phyloP scores from a whole-genome alignment of 2,113 vertebrate species.

The Solea senegalensis region DNA sequence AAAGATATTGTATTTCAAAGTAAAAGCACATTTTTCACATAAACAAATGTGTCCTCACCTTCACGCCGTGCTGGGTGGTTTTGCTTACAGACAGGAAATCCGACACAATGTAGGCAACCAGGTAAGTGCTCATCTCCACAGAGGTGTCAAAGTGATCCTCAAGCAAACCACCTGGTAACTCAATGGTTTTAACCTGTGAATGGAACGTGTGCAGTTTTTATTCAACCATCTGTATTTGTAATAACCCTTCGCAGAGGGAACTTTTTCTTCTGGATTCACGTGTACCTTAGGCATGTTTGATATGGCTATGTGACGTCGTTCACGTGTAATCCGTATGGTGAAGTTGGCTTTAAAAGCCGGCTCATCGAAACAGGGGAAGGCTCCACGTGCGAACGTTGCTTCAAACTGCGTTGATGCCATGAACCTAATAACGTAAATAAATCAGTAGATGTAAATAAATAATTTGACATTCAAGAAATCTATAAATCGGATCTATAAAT shows the following conservation, averaged over 20 bases:
- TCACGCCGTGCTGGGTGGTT: slow-evolving; percentile 84
- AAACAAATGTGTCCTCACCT: slow-evolving; percentile 76
- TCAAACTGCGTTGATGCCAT: slow-evolving; percentile 92
- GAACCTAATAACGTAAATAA: slow-evolving; percentile 67
- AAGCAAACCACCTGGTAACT: slow-evolving; percentile 80
- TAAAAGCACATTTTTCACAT: not conserved
- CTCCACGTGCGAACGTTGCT: slow-evolving; percentile 87
- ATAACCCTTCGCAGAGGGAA: not conserved
- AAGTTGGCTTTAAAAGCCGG: slow-evolving; percentile 92
- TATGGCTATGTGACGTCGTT: slow-evolving; percentile 82
- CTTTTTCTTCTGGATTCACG: not conserved
- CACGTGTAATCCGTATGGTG: slow-evolving; percentile 83
- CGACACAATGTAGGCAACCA: slow-evolving; percentile 91
- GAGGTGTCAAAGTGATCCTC: slow-evolving; percentile 91
- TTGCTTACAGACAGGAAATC: slow-evolving; percentile 91
- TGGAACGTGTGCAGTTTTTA: not conserved
- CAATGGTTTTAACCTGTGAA: slow-evolving; percentile 84
- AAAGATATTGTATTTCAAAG: too few relatives aligned
- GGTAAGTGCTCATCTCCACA: slow-evolving; percentile 93
- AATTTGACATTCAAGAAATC: too few relatives aligned
- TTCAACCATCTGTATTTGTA: not conserved
- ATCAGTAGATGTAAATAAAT: not conserved
- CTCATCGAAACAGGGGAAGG: slow-evolving; percentile 94
- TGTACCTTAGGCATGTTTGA: slow-evolving; percentile 92
- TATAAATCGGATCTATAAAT: too few relatives aligned